phyloP scores from a whole-genome alignment of 2,113 vertebrate species.

The Clarias macrocephalus region DNA sequence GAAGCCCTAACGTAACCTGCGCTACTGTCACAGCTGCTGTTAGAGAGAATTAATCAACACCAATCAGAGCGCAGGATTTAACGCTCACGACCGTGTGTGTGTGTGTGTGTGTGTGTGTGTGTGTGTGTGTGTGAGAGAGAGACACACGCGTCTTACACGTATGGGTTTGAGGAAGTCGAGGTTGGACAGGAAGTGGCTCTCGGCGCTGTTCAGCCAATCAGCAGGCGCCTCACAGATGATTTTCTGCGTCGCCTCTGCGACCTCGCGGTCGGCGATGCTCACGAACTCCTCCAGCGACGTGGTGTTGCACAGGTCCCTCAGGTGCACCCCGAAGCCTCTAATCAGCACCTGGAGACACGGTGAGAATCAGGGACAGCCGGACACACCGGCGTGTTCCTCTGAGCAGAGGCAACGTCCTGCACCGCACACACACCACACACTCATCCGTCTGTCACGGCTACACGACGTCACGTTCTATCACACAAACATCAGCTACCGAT shows the following conservation, averaged over 20 bases:
- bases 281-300: slow-evolving; percentile 77
- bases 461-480: not conserved
- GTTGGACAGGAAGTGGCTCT: slow-evolving; percentile 80
- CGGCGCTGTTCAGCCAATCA: slow-evolving; percentile 75
- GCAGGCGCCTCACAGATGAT: slow-evolving; percentile 80
- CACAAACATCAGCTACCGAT: not conserved
- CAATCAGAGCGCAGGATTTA: not conserved
- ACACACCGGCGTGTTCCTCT: not conserved
- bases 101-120: no score
- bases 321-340: slow-evolving; percentile 81
- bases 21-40: not conserved
- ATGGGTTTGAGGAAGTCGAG: slow-evolving; percentile 84
- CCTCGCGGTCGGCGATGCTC: slow-evolving; percentile 69
- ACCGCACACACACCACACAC: not conserved
- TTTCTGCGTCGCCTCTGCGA: slow-evolving; percentile 67
- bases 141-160: slow-evolving; percentile 69
- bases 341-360: slow-evolving; percentile 74
- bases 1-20: not conserved
- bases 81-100: not conserved
- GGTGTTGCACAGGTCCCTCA: slow-evolving; percentile 81
- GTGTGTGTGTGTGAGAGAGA: no score
- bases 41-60: not conserved
- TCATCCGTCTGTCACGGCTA: not conserved
- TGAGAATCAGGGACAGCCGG: not conserved
- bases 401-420: not conserved